phyloP scores from a whole-genome alignment of 2,888 invertebrate species.

The Acanthoscelides obtectus region DNA sequence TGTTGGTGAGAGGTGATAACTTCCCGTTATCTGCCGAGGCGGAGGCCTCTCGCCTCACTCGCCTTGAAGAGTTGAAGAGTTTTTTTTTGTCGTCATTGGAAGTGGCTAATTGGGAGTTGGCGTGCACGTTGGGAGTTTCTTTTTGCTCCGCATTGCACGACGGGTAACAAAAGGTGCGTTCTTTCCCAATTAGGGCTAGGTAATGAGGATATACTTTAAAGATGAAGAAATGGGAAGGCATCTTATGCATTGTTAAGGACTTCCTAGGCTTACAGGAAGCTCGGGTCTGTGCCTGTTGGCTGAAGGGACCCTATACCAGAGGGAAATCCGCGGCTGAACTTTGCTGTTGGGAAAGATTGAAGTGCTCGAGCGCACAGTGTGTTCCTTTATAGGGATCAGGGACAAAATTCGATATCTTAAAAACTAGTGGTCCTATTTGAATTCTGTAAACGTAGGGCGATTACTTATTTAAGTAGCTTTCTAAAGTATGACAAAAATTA shows the following conservation, averaged over 20 bases:
- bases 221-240: neutral
- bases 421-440: too few relatives aligned
- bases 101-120: neutral
- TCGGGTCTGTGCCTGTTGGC: too few relatives aligned
- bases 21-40: neutral
- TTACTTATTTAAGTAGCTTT: too few relatives aligned
- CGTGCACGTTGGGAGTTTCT: neutral
- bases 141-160: neutral
- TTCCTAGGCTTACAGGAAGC: too few relatives aligned
- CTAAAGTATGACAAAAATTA: too few relatives aligned
- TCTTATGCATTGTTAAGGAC: neutral
- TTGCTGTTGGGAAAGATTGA: too few relatives aligned
- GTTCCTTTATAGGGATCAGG: too few relatives aligned
- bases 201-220: neutral
- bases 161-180: neutral
- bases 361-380: too few relatives aligned
- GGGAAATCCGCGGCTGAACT: too few relatives aligned
- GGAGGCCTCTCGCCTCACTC: neutral
- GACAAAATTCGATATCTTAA: too few relatives aligned
- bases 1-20: neutral
- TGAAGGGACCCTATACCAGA: too few relatives aligned
- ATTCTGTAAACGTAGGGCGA: too few relatives aligned
- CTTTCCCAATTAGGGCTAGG: neutral
- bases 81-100: neutral
- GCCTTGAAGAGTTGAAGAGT: neutral